These are phyloP conservation scores for Micronycteris hirsuta DNA, from an alignment of 2,113 vertebrate species.

Conservation along the genomic window DNA sequence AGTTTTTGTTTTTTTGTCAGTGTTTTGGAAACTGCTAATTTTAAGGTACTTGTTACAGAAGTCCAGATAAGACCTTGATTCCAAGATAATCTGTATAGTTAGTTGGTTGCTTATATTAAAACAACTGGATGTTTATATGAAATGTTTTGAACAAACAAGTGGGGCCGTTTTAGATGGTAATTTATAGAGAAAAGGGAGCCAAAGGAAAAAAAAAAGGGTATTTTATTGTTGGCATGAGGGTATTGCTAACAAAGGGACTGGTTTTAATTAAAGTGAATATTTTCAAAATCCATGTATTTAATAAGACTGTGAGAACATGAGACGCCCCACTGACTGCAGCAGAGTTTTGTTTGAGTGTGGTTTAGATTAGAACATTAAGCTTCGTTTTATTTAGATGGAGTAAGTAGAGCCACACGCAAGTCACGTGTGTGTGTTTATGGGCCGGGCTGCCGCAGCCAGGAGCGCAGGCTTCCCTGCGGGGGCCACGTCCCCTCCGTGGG, in stretches of 20 bases:
- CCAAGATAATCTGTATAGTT: background rate
- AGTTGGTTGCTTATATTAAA: constrained; percentile 4
- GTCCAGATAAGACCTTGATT: constrained; percentile 4
- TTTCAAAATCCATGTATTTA: constrained; percentile 17
- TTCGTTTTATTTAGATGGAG: constrained; percentile 19
- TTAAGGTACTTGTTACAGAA: background rate
- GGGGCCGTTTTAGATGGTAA: background rate
- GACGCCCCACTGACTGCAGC: background rate
- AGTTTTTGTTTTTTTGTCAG: constrained; percentile 23
- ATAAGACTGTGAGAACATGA: constrained; percentile 6
- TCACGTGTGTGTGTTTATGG: background rate
- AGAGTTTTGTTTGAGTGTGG: background rate
- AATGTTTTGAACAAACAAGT: constrained; percentile 1
- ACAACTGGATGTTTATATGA: background rate
- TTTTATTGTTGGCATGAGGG: constrained; percentile 33
- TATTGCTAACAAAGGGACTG: constrained; percentile 23
- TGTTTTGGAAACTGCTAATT: constrained; percentile 25
- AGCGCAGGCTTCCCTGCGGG: background rate
- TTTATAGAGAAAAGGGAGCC: constrained; percentile 2
- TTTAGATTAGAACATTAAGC: constrained; percentile 32
- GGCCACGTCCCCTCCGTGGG: background rate
- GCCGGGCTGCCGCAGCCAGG: background rate
- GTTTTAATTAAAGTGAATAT: constrained; percentile 51
- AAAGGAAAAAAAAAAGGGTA: background rate
- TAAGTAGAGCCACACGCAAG: background rate